Evolutionary conservation across 2,113 vertebrate genomes (phyloP).

Genomic region (Cyprinodon tularosa): DNA sequence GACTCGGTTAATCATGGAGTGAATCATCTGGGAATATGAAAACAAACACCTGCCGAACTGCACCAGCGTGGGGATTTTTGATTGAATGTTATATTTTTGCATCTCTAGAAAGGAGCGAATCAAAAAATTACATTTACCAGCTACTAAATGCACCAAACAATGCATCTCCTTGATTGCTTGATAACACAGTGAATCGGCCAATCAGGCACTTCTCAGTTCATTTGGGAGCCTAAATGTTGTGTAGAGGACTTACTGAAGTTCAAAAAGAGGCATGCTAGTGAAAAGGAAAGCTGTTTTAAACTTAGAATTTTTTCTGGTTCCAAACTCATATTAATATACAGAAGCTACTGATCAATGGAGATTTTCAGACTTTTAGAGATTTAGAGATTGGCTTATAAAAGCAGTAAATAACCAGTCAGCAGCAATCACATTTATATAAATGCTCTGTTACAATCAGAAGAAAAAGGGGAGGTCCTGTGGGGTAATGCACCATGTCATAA

Average conservation of each 20-base stretch:
- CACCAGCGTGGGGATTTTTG: slow-evolving; percentile 4
- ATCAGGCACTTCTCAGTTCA: not conserved
- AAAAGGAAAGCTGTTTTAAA: too few species aligned
- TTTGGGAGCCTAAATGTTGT: not conserved
- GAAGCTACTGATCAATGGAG: not conserved
- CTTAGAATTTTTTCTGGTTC: not conserved
- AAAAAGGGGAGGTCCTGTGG: not conserved
- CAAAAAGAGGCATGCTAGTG: too few species aligned
- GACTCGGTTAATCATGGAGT: slow-evolving; percentile 24
- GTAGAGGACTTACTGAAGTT: not conserved
- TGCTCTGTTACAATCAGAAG: not conserved
- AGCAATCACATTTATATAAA: not conserved
- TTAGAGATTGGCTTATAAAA: not conserved
- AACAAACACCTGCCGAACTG: slow-evolving; percentile 31
- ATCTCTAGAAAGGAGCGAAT: not conserved
- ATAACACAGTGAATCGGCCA: not conserved
- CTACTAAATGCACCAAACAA: not conserved
- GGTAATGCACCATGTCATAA: too few species aligned
- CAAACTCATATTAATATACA: not conserved
- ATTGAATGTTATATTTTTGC: not conserved
- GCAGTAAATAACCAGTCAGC: not conserved
- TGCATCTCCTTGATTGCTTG: not conserved
- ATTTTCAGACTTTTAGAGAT: not conserved
- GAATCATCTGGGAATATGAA: slow-evolving; percentile 21
- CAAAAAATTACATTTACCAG: not conserved